These are phyloP conservation scores for Nymphalis io DNA, from an alignment of 1,140 invertebrate genomes.

Conservation along the genomic window DNA sequence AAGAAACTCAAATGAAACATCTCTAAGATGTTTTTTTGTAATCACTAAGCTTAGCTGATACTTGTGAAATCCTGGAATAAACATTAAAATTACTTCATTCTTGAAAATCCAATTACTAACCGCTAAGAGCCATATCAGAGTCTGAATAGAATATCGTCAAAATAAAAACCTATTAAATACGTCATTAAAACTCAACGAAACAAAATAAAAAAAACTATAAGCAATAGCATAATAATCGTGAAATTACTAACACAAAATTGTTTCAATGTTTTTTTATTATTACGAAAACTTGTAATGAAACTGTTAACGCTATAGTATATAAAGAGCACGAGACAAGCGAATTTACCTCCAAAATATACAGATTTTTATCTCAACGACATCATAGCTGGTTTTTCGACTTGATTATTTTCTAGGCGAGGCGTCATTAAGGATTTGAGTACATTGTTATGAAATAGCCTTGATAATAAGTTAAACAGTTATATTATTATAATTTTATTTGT, in stretches of 20 bases:
- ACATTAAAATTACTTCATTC: too few species aligned
- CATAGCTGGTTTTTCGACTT: slow-evolving; percentile 52
- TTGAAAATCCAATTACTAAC: too few species aligned
- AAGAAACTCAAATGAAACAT: too few species aligned
- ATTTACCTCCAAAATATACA: slow-evolving; percentile 51
- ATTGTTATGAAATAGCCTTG: neutral
- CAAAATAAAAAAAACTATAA: neutral
- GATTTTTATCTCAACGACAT: slow-evolving; percentile 55
- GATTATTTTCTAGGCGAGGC: slow-evolving; percentile 29
- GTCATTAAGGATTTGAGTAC: slow-evolving; percentile 7
- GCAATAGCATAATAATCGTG: slow-evolving; percentile 4
- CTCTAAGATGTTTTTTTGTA: too few species aligned
- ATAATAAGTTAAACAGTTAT: neutral
- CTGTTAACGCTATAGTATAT: slow-evolving; percentile 47
- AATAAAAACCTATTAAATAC: neutral
- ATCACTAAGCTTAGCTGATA: too few species aligned
- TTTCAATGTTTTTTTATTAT: slow-evolving; percentile 1
- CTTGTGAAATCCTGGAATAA: too few species aligned
- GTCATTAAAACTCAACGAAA: neutral
- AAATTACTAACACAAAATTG: neutral
- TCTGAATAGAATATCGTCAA: too few species aligned
- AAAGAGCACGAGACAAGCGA: slow-evolving; percentile 45
- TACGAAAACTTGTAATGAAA: slow-evolving; percentile 22
- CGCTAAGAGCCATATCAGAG: too few species aligned
- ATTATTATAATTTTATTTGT: too few species aligned